These are phyloP conservation scores for Syrrhaptes paradoxus DNA, from an alignment of 2,113 vertebrate species.

Conservation along the genomic window DNA sequence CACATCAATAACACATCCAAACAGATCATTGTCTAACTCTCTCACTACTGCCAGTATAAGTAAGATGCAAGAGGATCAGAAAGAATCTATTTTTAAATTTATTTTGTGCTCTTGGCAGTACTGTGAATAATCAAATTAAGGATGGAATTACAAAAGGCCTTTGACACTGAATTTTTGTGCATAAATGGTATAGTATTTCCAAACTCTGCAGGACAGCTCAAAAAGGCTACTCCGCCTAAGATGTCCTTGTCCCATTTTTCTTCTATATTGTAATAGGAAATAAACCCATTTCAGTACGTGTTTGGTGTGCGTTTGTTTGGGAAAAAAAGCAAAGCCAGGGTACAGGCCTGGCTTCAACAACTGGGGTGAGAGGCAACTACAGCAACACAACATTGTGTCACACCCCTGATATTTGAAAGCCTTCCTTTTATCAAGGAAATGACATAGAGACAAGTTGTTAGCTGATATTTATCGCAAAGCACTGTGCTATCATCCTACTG, in stretches of 20 bases:
- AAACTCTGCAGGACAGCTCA: background rate
- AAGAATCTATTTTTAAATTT: background rate
- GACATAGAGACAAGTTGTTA: background rate
- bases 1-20: background rate
- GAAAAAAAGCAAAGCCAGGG: background rate
- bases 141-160: slow-evolving; percentile 9
- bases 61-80: background rate
- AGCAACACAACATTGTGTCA: background rate
- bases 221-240: background rate
- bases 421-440: background rate
- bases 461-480: background rate
- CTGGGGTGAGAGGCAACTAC: background rate
- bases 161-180: background rate
- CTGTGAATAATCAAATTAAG: slow-evolving; percentile 18
- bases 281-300: background rate
- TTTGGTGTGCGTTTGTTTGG: background rate
- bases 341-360: background rate
- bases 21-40: background rate
- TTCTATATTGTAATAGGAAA: background rate
- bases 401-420: background rate
- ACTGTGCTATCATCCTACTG: background rate
- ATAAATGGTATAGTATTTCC: slow-evolving; percentile 25
- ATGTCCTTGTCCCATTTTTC: background rate
- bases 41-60: background rate
- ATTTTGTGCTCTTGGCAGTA: background rate